Percentiles rank a stretch among this genome's conserved stretches.
phyloP scores from a whole-genome alignment of 1,140 invertebrate genomes.

The Lepidotrigona ventralis region DNA sequence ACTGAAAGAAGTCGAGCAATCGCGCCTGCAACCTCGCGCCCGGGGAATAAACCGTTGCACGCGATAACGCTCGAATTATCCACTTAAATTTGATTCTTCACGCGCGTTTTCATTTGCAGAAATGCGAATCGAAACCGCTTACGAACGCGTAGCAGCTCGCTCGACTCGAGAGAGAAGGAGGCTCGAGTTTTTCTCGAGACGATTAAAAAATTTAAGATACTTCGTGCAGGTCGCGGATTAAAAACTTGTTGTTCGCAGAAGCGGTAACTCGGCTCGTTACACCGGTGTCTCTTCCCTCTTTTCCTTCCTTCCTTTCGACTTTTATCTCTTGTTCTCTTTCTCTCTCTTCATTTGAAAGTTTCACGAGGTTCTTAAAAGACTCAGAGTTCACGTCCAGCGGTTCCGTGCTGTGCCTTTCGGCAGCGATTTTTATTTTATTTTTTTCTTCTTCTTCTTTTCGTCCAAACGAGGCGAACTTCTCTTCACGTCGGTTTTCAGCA shows the following conservation, averaged over 20 bases:
- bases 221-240: too few relatives aligned
- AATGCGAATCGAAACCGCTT: background rate
- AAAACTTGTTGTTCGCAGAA: background rate
- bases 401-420: too few relatives aligned
- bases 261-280: background rate
- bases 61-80: background rate
- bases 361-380: background rate
- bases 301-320: background rate
- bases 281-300: background rate
- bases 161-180: too few relatives aligned
- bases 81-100: background rate
- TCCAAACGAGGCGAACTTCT: background rate
- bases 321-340: background rate
- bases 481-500: background rate
- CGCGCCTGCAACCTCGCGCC: background rate
- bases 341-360: background rate
- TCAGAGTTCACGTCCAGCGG: too few relatives aligned
- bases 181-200: background rate
- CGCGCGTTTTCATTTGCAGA: background rate
- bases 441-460: too few relatives aligned
- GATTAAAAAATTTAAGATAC: background rate
- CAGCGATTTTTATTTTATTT: background rate
- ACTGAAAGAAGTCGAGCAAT: background rate
- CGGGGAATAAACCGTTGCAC: slow-evolving; percentile 17
- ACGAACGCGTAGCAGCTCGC: background rate